Percentiles rank a stretch among this genome's conserved stretches.
Evolutionary conservation across 2,797 vertebrate species (phyloP).

Genomic region (Apogon talboti): DNA sequence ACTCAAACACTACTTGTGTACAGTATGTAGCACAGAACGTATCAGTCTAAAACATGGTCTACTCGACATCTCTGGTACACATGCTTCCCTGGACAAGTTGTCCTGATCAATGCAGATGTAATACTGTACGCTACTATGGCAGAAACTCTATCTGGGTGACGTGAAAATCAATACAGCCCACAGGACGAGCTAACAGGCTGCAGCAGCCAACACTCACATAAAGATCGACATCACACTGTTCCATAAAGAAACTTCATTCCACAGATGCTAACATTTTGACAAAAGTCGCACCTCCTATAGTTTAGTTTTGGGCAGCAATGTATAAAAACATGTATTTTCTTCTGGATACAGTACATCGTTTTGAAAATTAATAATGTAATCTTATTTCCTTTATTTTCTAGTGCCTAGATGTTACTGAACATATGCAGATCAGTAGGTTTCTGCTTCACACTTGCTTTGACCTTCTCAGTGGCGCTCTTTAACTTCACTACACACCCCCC

Average conservation of each 20-base stretch:
- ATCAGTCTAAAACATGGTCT: slow-evolving; percentile 9
- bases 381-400: background rate
- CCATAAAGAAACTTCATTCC: slow-evolving; percentile 2
- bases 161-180: slow-evolving; percentile 62
- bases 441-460: slow-evolving; percentile 40
- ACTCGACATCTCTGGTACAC: slow-evolving; percentile 22
- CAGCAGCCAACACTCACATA: slow-evolving; percentile 35
- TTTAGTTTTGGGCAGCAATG: background rate
- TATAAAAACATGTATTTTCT: background rate
- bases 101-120: slow-evolving; percentile 64
- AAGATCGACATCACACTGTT: slow-evolving; percentile 10
- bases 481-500: slow-evolving; percentile 26
- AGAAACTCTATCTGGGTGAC: slow-evolving; percentile 61
- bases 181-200: slow-evolving; percentile 32
- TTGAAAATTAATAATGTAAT: background rate
- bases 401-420: background rate
- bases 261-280: background rate
- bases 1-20: slow-evolving; percentile 7
- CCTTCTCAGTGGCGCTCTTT: slow-evolving; percentile 34
- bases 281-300: slow-evolving; percentile 15
- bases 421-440: slow-evolving; percentile 12
- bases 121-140: slow-evolving; percentile 56
- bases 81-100: slow-evolving; percentile 46
- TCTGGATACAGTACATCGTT: background rate
- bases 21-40: slow-evolving; percentile 13